A percentile compares a stretch with the other conserved stretches of the same genome.
These are phyloP conservation scores for Scolopax rusticola DNA, from an alignment of 2,797 vertebrate species.

Conservation along the genomic window DNA sequence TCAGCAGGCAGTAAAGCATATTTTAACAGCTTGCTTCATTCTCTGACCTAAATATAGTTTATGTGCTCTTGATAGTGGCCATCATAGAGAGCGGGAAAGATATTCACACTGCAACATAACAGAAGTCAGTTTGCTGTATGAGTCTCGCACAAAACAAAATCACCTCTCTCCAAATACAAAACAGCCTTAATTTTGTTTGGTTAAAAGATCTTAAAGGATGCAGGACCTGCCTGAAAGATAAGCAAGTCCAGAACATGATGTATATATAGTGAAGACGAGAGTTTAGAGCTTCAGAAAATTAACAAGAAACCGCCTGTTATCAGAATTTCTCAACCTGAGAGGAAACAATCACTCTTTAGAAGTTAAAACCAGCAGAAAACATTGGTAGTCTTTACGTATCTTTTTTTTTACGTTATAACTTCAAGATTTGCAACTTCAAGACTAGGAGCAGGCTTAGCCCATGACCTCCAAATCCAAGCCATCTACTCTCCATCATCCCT, in stretches of 20 bases:
- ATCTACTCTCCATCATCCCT: fast-evolving
- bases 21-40: not conserved
- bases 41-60: not conserved
- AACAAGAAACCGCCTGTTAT: fast-evolving
- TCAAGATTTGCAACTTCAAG: not conserved
- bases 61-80: fast-evolving
- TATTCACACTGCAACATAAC: not conserved
- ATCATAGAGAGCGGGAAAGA: not conserved
- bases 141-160: not conserved
- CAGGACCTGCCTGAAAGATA: not conserved
- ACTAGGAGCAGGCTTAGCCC: not conserved
- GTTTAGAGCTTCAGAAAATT: not conserved
- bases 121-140: not conserved
- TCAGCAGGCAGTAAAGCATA: not conserved
- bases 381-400: fast-evolving
- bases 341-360: not conserved
- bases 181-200: not conserved
- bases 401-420: not conserved
- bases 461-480: not conserved
- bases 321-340: not conserved
- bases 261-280: fast-evolving
- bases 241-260: not conserved
- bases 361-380: not conserved
- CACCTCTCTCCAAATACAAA: not conserved
- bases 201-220: not conserved